Evolutionary conservation across 2,113 vertebrate genomes (phyloP).

Genomic region (Chrysochloris asiatica): DNA sequence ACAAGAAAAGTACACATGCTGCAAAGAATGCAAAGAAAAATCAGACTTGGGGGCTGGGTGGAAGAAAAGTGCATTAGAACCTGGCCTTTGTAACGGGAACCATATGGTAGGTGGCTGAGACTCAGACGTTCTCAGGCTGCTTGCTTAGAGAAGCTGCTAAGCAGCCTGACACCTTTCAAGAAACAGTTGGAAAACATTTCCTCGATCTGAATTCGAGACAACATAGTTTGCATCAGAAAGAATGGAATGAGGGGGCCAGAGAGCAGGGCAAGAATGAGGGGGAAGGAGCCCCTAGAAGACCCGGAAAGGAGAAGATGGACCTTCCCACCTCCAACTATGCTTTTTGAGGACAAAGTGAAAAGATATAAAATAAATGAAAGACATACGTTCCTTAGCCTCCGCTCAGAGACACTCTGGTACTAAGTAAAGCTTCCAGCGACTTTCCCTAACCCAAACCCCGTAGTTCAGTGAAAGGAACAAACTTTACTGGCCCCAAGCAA

Average conservation of each 20-base stretch:
- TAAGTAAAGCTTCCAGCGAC: not conserved
- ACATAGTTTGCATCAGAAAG: constrained; percentile 34
- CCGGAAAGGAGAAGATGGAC: no score
- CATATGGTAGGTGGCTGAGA: constrained; percentile 75
- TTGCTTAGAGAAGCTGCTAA: constrained; percentile 64
- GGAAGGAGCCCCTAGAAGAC: not conserved
- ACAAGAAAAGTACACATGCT: not conserved
- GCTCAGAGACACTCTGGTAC: not conserved
- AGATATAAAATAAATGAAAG: not conserved
- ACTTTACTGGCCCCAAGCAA: constrained; percentile 61
- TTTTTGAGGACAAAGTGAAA: not conserved
- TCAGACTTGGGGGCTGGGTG: constrained; percentile 14
- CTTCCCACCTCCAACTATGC: not conserved
- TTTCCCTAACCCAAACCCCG: not conserved
- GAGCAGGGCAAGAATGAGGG: not conserved
- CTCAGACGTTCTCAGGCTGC: constrained; percentile 64
- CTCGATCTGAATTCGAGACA: constrained; percentile 53
- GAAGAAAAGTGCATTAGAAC: constrained; percentile 50
- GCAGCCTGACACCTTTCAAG: constrained; percentile 75
- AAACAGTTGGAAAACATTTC: constrained; percentile 74
- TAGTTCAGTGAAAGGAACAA: constrained; percentile 32
- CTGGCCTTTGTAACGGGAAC: constrained; percentile 77
- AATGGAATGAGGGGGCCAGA: not conserved
- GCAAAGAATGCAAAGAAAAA: constrained; percentile 58
- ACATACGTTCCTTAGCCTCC: not conserved